These are phyloP conservation scores for Galerucella nymphaeae DNA, from an alignment of 2,888 invertebrate species.

Conservation along the genomic window DNA sequence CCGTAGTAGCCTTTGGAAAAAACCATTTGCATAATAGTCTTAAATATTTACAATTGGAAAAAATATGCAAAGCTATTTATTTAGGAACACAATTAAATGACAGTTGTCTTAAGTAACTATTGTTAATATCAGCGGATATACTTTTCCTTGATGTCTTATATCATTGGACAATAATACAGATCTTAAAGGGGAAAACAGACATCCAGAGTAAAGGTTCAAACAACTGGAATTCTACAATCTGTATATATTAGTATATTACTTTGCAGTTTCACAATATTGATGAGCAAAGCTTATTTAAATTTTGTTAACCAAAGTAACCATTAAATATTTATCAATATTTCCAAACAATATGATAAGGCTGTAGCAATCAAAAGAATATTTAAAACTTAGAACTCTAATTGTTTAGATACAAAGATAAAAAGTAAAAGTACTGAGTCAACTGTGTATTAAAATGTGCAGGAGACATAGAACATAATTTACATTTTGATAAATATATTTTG, in stretches of 20 bases:
- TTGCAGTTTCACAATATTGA: neutral
- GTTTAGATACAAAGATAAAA: neutral
- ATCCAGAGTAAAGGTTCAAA: too few species aligned
- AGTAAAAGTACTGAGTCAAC: too few species aligned
- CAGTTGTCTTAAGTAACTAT: too few species aligned
- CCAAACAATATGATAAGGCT: neutral
- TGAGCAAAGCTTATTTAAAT: neutral
- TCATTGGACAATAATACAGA: too few species aligned
- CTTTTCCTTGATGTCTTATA: too few species aligned
- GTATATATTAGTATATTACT: neutral
- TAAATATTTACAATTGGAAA: neutral
- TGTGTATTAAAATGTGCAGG: too few species aligned
- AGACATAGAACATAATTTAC: neutral
- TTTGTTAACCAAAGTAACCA: neutral
- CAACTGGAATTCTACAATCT: too few species aligned
- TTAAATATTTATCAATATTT: neutral
- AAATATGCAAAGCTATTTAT: too few species aligned
- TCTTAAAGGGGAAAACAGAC: too few species aligned
- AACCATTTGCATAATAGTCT: neutral
- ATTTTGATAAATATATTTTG: conserved; percentile 1
- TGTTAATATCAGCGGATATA: too few species aligned
- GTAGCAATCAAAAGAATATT: neutral
- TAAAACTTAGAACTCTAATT: neutral
- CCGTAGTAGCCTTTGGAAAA: conserved; percentile 72
- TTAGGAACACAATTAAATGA: too few species aligned